These are phyloP conservation scores for Crepidodera aurea DNA, from an alignment of 2,888 invertebrate genomes.

Conservation along the genomic window DNA sequence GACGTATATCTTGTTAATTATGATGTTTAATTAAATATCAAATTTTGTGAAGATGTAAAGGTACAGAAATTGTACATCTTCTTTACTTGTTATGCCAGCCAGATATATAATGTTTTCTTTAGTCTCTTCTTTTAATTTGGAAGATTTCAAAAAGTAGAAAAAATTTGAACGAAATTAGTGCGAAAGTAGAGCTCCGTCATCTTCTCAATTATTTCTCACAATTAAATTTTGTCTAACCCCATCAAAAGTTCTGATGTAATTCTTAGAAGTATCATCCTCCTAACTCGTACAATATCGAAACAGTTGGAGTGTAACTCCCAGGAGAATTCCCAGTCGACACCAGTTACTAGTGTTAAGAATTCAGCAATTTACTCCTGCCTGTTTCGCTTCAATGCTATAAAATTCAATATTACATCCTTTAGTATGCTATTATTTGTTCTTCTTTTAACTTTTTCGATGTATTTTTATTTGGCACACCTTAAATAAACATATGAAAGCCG, in stretches of 20 bases:
- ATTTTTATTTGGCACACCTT: conserved; percentile 22
- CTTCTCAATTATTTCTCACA: conserved; percentile 29
- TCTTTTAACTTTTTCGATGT: conserved; percentile 23
- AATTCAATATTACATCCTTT: conserved; percentile 53
- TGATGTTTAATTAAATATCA: conserved; percentile 6
- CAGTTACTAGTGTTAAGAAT: conserved; percentile 62
- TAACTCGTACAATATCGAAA: conserved; percentile 54
- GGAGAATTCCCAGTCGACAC: conserved; percentile 59
- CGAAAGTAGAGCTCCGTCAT: too few relatives aligned
- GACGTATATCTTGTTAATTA: conserved; percentile 13
- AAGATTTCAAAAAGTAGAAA: too few relatives aligned
- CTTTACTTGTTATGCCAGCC: too few relatives aligned
- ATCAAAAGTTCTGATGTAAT: conserved; percentile 36
- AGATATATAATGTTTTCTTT: too few relatives aligned
- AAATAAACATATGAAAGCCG: conserved; percentile 4
- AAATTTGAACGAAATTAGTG: too few relatives aligned
- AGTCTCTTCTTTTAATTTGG: too few relatives aligned
- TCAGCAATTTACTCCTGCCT: conserved; percentile 62
- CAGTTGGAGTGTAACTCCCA: conserved; percentile 60
- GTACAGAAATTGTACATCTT: too few relatives aligned
- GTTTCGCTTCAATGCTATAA: conserved; percentile 63
- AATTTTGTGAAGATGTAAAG: too few relatives aligned
- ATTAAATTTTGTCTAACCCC: conserved; percentile 30
- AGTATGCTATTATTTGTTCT: conserved; percentile 30
- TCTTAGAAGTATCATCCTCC: conserved; percentile 33